Conservation (phyloP, 1,140 invertebrate species). For the Harpegnathos saltator region DNA sequence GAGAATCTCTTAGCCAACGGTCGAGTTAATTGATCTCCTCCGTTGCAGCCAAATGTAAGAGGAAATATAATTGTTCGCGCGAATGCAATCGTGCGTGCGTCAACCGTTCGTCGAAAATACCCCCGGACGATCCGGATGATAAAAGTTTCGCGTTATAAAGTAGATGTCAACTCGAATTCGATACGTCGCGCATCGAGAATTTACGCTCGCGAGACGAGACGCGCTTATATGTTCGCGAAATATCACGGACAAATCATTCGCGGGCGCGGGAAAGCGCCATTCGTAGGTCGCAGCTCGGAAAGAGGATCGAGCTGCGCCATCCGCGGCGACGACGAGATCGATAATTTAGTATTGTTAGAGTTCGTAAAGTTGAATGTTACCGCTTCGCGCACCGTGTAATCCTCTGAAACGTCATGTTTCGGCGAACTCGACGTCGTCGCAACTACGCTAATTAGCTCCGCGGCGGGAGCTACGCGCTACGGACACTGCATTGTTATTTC, state of each 20-base stretch:
- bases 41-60: slow-evolving; percentile 21
- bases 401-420: slow-evolving; percentile 52
- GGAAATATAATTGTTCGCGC: slow-evolving; percentile 15
- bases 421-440: slow-evolving; percentile 33
- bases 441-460: slow-evolving; percentile 56
- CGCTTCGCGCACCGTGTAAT: slow-evolving; percentile 32
- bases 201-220: neutral
- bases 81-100: slow-evolving; percentile 3
- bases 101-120: neutral
- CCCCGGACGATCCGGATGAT: neutral
- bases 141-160: neutral
- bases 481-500: slow-evolving; percentile 42
- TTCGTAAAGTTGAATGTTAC: slow-evolving; percentile 51
- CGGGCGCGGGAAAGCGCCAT: neutral
- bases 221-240: neutral
- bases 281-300: neutral
- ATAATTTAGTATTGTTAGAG: slow-evolving; percentile 51
- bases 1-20: slow-evolving; percentile 13
- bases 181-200: neutral
- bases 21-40: neutral
- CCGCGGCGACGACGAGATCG: slow-evolving; percentile 22
- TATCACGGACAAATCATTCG: neutral
- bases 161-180: neutral
- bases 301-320: neutral
- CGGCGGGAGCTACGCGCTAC: slow-evolving; percentile 1